These are phyloP conservation scores for Stylophora pistillata DNA, from an alignment of 64 coral and sea anemone genomes.

Conservation along the genomic window DNA sequence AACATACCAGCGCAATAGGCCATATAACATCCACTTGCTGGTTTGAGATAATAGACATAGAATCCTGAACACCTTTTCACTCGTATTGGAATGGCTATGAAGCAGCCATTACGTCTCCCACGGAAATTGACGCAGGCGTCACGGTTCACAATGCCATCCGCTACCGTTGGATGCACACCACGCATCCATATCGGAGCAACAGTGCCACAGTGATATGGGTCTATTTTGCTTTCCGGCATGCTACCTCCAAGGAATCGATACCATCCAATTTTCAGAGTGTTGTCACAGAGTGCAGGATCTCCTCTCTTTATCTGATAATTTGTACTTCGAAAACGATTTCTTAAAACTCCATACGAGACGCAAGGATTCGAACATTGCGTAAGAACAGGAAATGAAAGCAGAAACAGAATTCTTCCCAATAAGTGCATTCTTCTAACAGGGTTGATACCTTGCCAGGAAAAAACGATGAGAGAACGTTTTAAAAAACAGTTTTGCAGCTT, in stretches of 20 bases:
- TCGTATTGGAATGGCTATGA: not conserved
- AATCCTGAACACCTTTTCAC: conserved; percentile 40
- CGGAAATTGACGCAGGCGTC: conserved; percentile 46
- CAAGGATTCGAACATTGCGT: conserved; percentile 29
- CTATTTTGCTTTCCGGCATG: conserved; percentile 36
- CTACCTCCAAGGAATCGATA: conserved; percentile 50
- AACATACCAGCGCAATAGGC: too few relatives aligned
- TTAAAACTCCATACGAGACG: not conserved
- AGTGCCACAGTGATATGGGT: conserved; percentile 20
- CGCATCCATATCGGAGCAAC: conserved; percentile 68
- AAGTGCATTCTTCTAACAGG: too few relatives aligned
- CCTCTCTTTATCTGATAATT: not conserved
- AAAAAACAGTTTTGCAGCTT: too few relatives aligned
- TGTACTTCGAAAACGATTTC: conserved; percentile 33
- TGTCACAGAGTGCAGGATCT: conserved; percentile 23
- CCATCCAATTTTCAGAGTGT: conserved; percentile 36
- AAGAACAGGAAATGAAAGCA: too few relatives aligned
- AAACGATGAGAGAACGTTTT: too few relatives aligned
- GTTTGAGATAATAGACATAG: conserved; percentile 48
- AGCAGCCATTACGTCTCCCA: not conserved
- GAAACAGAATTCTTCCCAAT: too few relatives aligned
- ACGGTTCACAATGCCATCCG: conserved; percentile 10
- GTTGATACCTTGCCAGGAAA: too few relatives aligned
- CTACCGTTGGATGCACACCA: conserved; percentile 19
- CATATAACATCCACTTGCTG: conserved; percentile 16